Percentiles rank a stretch among this genome's conserved stretches.
Evolutionary conservation across 2,888 invertebrate genomes (phyloP).

Genomic region (Conistra vaccinii): DNA sequence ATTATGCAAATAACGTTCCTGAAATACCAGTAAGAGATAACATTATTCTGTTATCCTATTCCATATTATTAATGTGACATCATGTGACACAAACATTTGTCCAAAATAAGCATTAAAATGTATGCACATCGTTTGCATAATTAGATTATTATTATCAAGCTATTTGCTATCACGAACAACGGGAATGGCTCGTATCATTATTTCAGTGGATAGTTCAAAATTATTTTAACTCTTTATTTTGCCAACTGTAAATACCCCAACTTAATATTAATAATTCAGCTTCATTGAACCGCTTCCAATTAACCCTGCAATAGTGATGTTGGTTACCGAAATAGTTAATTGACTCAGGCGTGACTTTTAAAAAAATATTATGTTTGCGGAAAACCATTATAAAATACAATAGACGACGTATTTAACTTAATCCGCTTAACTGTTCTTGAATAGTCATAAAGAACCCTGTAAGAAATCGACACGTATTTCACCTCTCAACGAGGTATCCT

Average conservation of each 20-base stretch:
- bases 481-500: too few species aligned
- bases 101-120: slow-evolving; percentile 40
- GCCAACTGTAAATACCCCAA: slow-evolving; percentile 8
- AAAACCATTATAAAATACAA: too few species aligned
- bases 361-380: too few species aligned
- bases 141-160: slow-evolving; percentile 44
- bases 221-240: slow-evolving; percentile 2
- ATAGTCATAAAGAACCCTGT: too few species aligned
- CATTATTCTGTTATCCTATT: background rate
- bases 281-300: slow-evolving; percentile 25
- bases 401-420: too few species aligned
- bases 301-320: slow-evolving; percentile 12
- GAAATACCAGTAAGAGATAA: slow-evolving; percentile 30
- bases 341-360: too few species aligned
- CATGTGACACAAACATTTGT: slow-evolving; percentile 34
- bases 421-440: too few species aligned
- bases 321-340: slow-evolving; percentile 7
- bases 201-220: slow-evolving; percentile 9
- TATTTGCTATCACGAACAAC: slow-evolving; percentile 34
- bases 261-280: slow-evolving; percentile 18
- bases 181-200: slow-evolving; percentile 4
- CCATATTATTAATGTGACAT: slow-evolving; percentile 17
- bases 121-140: slow-evolving; percentile 49
- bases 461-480: too few species aligned
- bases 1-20: slow-evolving; percentile 15